phyloP scores from a whole-genome alignment of 2,888 invertebrate species.

The Drosophila nigricruria region DNA sequence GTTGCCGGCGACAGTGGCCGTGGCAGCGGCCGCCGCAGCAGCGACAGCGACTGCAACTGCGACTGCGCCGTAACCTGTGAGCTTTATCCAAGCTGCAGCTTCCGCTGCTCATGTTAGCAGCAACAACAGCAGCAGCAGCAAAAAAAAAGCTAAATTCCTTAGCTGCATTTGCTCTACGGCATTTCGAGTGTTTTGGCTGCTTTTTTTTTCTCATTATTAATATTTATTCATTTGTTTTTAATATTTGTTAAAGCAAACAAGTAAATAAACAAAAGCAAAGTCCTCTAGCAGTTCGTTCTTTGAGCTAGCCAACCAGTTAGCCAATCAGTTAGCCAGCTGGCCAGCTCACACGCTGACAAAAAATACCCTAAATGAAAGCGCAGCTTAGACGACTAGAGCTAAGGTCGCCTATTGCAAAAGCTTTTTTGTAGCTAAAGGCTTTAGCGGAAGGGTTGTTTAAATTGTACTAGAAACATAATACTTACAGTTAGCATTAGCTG shows the following conservation, averaged over 20 bases:
- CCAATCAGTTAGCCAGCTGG: background rate
- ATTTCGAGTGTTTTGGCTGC: background rate
- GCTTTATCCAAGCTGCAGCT: constrained; percentile 26
- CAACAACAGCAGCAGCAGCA: background rate
- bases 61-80: constrained; percentile 14
- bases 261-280: constrained; percentile 31
- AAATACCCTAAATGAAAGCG: constrained; percentile 15
- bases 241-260: constrained; percentile 12
- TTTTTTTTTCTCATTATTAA: background rate
- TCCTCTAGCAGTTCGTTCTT: constrained; percentile 30
- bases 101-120: constrained; percentile 14
- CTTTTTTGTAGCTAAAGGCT: background rate
- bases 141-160: constrained; percentile 2
- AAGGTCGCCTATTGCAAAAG: background rate
- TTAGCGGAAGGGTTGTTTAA: background rate
- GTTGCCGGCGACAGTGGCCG: constrained; percentile 35
- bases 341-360: background rate
- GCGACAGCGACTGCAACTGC: constrained; percentile 7
- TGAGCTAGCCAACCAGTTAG: constrained; percentile 14
- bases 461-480: background rate
- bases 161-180: background rate
- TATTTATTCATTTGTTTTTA: background rate
- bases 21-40: background rate
- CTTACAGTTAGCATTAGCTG: too few species aligned
- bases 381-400: background rate